phyloP scores from a whole-genome alignment of 2,113 vertebrate genomes.

The Lagenorhynchus albirostris region DNA sequence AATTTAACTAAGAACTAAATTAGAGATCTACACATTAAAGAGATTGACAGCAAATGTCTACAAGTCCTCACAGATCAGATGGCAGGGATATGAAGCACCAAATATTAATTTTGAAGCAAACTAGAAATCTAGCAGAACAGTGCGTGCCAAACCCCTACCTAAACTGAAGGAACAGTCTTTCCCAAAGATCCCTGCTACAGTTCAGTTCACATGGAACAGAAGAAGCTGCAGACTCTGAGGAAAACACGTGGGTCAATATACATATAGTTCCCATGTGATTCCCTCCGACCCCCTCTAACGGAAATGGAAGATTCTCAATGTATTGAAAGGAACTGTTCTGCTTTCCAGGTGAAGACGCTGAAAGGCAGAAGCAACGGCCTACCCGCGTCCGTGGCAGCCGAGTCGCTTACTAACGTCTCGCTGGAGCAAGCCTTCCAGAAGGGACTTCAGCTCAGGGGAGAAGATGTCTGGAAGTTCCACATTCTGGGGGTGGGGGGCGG shows the following conservation, averaged over 20 bases:
- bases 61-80: neutral
- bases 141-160: no score
- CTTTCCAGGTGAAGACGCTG: accelerated
- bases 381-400: conserved; percentile 94
- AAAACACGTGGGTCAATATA: neutral
- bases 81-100: neutral
- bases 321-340: accelerated
- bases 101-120: neutral
- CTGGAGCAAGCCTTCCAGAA: conserved; percentile 94
- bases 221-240: neutral
- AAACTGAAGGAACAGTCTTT: neutral
- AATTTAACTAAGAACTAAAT: neutral
- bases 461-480: conserved; percentile 96
- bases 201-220: neutral
- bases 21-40: neutral
- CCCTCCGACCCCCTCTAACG: accelerated
- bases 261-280: accelerated
- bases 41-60: neutral
- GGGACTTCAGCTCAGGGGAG: conserved; percentile 92
- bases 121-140: neutral
- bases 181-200: neutral
- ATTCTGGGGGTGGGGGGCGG: conserved; percentile 79
- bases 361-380: conserved; percentile 39
- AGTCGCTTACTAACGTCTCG: conserved; percentile 93
- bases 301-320: neutral